Evolutionary conservation across 2,888 invertebrate species (phyloP).

Genomic region (Copidosoma aretas): DNA sequence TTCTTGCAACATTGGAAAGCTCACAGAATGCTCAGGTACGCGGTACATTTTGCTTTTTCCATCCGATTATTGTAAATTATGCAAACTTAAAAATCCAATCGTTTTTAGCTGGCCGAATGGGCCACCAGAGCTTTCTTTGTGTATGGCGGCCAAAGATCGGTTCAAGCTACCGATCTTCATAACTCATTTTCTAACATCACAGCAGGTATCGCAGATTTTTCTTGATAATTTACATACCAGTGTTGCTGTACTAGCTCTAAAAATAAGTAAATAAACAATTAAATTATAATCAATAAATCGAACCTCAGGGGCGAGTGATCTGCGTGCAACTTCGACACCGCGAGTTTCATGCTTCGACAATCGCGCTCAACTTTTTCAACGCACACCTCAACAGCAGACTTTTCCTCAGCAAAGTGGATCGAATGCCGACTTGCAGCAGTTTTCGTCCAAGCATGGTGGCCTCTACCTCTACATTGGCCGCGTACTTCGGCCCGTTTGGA

Average conservation of each 20-base stretch:
- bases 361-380: constrained; percentile 42
- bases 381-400: constrained; percentile 19
- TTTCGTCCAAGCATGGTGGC: constrained; percentile 90
- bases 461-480: constrained; percentile 90
- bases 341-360: constrained; percentile 50
- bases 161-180: constrained; percentile 48
- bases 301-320: constrained; percentile 42
- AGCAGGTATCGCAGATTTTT: constrained; percentile 41
- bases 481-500: constrained; percentile 90
- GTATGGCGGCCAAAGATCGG: constrained; percentile 78
- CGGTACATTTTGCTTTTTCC: background rate
- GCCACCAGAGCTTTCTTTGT: constrained; percentile 91
- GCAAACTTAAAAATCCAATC: background rate
- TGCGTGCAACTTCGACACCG: constrained; percentile 56
- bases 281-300: no score
- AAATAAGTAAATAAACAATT: constrained; percentile 5
- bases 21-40: constrained; percentile 70
- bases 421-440: constrained; percentile 56
- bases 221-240: no score
- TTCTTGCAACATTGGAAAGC: constrained; percentile 79
- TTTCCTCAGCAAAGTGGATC: constrained; percentile 43
- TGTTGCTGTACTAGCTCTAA: constrained; percentile 1
- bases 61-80: background rate
- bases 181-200: constrained; percentile 45
- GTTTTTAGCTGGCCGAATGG: constrained; percentile 73